A percentile compares a stretch with the other conserved stretches of the same genome.
Evolutionary conservation across 2,888 invertebrate species (phyloP).

Genomic region (Alcis repandata): DNA sequence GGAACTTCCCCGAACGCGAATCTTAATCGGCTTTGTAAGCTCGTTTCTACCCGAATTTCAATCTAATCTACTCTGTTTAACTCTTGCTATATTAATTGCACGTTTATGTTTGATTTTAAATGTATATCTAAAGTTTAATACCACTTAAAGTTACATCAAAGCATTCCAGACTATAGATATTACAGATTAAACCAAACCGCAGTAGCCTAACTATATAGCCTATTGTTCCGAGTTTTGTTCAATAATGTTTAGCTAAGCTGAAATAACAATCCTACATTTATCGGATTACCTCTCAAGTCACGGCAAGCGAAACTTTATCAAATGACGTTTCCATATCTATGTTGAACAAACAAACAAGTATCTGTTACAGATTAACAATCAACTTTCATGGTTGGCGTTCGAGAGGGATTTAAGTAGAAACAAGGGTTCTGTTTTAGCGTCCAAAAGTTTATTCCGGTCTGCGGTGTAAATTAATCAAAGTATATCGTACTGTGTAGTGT

Average conservation of each 20-base stretch:
- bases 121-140: neutral
- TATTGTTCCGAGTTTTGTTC: conserved; percentile 47
- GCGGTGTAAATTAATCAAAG: conserved; percentile 83
- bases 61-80: neutral
- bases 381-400: conserved; percentile 69
- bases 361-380: conserved; percentile 74
- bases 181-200: conserved; percentile 27
- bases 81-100: no score
- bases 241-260: conserved; percentile 58
- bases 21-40: neutral
- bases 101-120: neutral
- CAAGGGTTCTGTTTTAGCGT: conserved; percentile 78
- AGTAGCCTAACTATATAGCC: conserved; percentile 32
- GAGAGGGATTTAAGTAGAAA: conserved; percentile 72
- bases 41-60: conserved; percentile 1
- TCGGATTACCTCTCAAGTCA: conserved; percentile 59
- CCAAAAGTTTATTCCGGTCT: conserved; percentile 76
- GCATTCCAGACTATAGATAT: conserved; percentile 6
- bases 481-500: conserved; percentile 70
- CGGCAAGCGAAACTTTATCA: conserved; percentile 57
- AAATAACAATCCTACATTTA: conserved; percentile 65
- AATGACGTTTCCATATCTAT: conserved; percentile 59
- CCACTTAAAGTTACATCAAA: conserved; percentile 2
- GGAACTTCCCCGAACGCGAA: conserved; percentile 11
- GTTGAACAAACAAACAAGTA: conserved; percentile 63